phyloP scores from a whole-genome alignment of 37 sponge, comb jelly and placozoan genomes.

The Eunapius fragilis region DNA sequence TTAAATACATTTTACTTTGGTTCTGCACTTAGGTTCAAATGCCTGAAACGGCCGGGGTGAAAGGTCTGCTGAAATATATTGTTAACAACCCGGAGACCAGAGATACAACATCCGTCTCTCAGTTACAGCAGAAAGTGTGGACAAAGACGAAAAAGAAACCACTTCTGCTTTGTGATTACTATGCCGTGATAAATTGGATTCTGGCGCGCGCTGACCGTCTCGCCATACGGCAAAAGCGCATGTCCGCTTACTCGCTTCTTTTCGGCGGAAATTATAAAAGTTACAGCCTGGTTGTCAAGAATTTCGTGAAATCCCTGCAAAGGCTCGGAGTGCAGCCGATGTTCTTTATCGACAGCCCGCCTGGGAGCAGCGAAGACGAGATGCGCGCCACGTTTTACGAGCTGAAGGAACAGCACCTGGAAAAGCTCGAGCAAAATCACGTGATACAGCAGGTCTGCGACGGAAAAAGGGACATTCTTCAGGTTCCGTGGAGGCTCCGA shows the following conservation, averaged over 20 bases:
- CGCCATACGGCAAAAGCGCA: conserved; percentile 2
- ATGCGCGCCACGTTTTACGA: not conserved
- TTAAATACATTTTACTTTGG: not conserved
- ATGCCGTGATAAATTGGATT: conserved; percentile 23
- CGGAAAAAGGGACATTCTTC: conserved; percentile 16
- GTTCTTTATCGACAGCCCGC: conserved; percentile 45
- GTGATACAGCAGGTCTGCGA: conserved; percentile 43
- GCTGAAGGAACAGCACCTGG: not conserved
- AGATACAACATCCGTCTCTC: conserved; percentile 7
- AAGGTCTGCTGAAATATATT: conserved; percentile 35
- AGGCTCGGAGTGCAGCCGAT: conserved; percentile 39
- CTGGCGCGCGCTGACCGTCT: conserved; percentile 2
- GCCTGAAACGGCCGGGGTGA: conserved; percentile 29
- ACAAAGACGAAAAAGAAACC: conserved; percentile 19
- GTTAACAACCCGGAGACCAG: conserved; percentile 15
- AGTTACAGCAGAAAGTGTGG: conserved; percentile 3
- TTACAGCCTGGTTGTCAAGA: conserved; percentile 18
- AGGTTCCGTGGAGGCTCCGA: not conserved
- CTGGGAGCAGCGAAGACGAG: not conserved
- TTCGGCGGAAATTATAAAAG: conserved; percentile 36
- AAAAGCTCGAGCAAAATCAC: not conserved
- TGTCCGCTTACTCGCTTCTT: conserved; percentile 36
- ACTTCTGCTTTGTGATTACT: conserved; percentile 33
- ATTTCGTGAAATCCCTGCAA: conserved; percentile 46
- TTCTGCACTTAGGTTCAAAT: not conserved